Base-by-base conservation (phyloP, 1,140 invertebrate species). In the Drosophila bocqueti region DNA sequence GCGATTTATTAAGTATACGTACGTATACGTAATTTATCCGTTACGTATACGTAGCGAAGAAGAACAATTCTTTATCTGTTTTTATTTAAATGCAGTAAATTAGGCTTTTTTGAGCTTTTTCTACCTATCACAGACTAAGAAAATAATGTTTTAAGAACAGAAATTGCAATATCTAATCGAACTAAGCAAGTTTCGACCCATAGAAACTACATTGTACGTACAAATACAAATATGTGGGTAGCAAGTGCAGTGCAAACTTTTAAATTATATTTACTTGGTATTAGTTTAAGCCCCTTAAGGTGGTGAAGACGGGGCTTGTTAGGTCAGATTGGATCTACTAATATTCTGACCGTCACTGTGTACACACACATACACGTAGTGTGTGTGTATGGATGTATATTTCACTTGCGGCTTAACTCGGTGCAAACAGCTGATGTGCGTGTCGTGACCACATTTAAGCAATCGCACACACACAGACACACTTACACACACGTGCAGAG, bases 371-470 rank as follows among this genome's bases (percentile, higher is more conserved):
- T 6, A 55, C 26, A 26, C 4, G 5, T 10, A 62, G n/a, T n/a
- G n/a, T 11, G 21, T 36, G 43, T n/a, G 1, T 18, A 49, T 10
- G 26, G 21, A 34, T 18, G 38, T 46, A 60, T 21, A 21, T 43
- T 45, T 47, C 11, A 62, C 38, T 26, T 31, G 42, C 52, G 64
- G 46, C 52, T 57, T 60, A 59, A 45, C 26, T 47, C 49, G 38
- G 36, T 55, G 64, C 55, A 78, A 79, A 79, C 83, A 85, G 83
- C 83, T 87, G 83, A 87, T 86, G 67, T 74, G 69, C 62, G 79
- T 76, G 76, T 68, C 75, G 77, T 67, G 61, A 68, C 55, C 59
- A 68, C 67, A 74, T 79, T 79, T 24, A 38, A 49, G 43, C 55
- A 59, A 38, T 40, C 52, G 60, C 34, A 59, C 26, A 79, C 50